phyloP scores from a whole-genome alignment of 2,113 vertebrate genomes.

The Triplophysa tibetana region DNA sequence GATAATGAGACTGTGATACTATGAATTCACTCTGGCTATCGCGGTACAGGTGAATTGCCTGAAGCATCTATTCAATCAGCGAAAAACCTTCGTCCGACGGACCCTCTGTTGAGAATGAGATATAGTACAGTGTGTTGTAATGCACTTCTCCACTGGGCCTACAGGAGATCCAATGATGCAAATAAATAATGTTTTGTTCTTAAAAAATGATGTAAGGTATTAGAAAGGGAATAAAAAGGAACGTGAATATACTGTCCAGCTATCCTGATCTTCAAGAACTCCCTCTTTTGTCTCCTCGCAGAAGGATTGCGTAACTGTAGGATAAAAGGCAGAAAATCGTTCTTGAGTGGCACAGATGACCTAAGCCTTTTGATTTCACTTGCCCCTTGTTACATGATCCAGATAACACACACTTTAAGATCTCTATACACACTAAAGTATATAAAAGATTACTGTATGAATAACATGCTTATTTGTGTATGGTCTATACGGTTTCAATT shows the following conservation, averaged over 20 bases:
- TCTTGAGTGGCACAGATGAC: slow-evolving; percentile 11
- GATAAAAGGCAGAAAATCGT: slow-evolving; percentile 19
- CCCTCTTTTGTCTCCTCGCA: slow-evolving; percentile 23
- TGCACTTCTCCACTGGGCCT: background rate
- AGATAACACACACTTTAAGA: background rate
- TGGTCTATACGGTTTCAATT: too few relatives aligned
- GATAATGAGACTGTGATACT: slow-evolving; percentile 45
- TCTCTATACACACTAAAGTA: too few relatives aligned
- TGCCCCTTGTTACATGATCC: slow-evolving; percentile 6
- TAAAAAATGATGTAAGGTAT: too few relatives aligned
- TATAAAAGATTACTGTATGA: too few relatives aligned
- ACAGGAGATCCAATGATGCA: background rate
- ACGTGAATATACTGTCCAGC: background rate
- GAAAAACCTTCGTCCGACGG: slow-evolving; percentile 10
- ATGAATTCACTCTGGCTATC: slow-evolving; percentile 35
- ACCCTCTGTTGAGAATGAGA: background rate
- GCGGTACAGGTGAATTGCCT: slow-evolving; percentile 49
- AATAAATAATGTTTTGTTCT: too few relatives aligned
- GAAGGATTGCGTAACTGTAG: slow-evolving; percentile 20
- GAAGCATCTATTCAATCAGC: slow-evolving; percentile 7
- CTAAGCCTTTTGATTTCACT: slow-evolving; percentile 30
- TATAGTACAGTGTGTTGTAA: background rate
- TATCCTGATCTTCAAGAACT: background rate
- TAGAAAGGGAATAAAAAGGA: background rate
- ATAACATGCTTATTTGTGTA: too few relatives aligned